Conservation (phyloP, 1,140 invertebrate species). For the Penaeus vannamei region DNA sequence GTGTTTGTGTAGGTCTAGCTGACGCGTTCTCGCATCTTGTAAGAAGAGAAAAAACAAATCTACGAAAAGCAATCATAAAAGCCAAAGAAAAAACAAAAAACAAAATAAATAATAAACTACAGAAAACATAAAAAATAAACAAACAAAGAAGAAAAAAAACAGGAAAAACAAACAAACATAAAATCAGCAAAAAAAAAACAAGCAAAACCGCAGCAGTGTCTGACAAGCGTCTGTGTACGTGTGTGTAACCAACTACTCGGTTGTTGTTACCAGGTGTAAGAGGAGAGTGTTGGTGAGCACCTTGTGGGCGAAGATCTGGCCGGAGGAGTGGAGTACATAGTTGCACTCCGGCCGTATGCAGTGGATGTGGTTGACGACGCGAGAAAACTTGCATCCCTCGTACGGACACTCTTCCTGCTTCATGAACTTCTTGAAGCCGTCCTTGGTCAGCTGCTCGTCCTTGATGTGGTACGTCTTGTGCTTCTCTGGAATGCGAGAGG, state of each 20-base stretch:
- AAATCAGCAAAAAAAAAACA: no score
- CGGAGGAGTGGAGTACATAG: constrained; percentile 95
- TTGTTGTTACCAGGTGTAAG: constrained; percentile 37
- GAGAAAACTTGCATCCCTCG: constrained; percentile 91
- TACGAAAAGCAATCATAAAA: no score
- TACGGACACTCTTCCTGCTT: constrained; percentile 96
- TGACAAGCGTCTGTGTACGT: no score
- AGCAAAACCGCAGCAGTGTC: no score
- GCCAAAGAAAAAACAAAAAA: no score
- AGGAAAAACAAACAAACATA: no score
- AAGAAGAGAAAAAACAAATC: no score
- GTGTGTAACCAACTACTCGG: background rate
- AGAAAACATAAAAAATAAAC: no score
- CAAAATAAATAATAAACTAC: no score
- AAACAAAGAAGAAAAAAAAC: no score
- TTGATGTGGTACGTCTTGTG: constrained; percentile 99
- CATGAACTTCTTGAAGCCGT: constrained; percentile 99
- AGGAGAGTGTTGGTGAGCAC: constrained; percentile 51
- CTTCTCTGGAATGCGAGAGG: constrained; percentile 84
- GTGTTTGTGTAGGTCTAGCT: no score
- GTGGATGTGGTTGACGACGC: constrained; percentile 98
- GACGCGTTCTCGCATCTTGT: no score
- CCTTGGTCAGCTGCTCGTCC: constrained; percentile 93
- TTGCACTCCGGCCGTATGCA: constrained; percentile 96
- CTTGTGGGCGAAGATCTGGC: constrained; percentile 97